These are phyloP conservation scores for Trichopoda pennipes DNA, from an alignment of 2,888 invertebrate genomes.

Conservation along the genomic window DNA sequence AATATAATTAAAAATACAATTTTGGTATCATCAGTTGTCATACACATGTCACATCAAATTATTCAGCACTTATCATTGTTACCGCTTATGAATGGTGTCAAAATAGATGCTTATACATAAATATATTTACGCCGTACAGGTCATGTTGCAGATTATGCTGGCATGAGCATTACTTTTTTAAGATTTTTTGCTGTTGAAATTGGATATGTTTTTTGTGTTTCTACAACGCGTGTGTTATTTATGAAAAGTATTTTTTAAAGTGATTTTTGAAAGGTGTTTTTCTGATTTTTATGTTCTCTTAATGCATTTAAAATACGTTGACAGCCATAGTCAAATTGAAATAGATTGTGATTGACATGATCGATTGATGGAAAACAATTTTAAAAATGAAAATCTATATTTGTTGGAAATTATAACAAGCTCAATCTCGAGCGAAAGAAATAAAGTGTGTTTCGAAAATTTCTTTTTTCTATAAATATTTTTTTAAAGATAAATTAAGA, in stretches of 20 bases:
- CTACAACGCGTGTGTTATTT: background rate
- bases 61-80: constrained; percentile 52
- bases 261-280: no score
- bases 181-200: background rate
- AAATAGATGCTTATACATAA: constrained; percentile 17
- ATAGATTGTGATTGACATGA: constrained; percentile 63
- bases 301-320: constrained; percentile 21
- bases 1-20: constrained; percentile 12
- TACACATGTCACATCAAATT: constrained; percentile 49
- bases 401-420: background rate
- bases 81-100: constrained; percentile 48
- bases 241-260: no score
- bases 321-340: constrained; percentile 29
- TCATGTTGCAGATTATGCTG: constrained; percentile 21
- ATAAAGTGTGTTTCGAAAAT: background rate
- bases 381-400: constrained; percentile 14
- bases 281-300: no score
- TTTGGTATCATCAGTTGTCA: constrained; percentile 46
- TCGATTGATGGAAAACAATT: constrained; percentile 11
- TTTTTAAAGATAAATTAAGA: no score
- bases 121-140: background rate
- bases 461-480: no score
- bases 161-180: constrained; percentile 8
- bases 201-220: background rate
- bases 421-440: background rate